Conservation (phyloP, 1,140 invertebrate genomes). For the Dryas iulia region DNA sequence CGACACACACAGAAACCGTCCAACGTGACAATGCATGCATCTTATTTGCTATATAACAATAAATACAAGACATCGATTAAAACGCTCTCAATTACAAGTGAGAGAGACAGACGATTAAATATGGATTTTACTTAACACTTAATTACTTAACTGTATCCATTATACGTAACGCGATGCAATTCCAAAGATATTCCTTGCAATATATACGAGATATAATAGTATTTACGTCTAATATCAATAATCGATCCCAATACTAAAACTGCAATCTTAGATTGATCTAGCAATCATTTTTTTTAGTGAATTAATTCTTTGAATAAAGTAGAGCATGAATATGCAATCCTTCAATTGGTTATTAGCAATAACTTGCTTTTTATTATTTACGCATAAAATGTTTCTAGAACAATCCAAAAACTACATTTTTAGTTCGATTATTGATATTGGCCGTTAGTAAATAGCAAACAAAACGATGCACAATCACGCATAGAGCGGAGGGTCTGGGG, state of each 20-base stretch:
- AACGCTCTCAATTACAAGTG: neutral
- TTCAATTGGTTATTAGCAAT: too few relatives aligned
- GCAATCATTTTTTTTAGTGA: too few relatives aligned
- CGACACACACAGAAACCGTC: neutral
- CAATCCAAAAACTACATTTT: too few relatives aligned
- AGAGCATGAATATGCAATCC: too few relatives aligned
- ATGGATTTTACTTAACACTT: neutral
- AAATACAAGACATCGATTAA: neutral
- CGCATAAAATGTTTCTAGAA: too few relatives aligned
- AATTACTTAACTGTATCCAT: neutral
- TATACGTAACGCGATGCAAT: neutral
- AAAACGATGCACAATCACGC: slow-evolving; percentile 6
- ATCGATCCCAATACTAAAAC: too few relatives aligned
- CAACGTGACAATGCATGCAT: neutral
- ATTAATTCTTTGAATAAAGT: too few relatives aligned
- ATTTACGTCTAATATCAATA: too few relatives aligned
- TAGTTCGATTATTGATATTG: too few relatives aligned
- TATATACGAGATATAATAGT: too few relatives aligned
- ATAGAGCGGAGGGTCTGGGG: slow-evolving; percentile 16
- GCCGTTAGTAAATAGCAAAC: slow-evolving; percentile 1
- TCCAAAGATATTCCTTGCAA: neutral
- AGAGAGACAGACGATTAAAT: neutral
- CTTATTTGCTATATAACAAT: neutral
- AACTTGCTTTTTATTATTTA: too few relatives aligned
- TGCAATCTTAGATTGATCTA: too few relatives aligned